Evolutionary conservation across 92 coral and sea anemone species (phyloP).

Genomic region (Actinernus sp.): DNA sequence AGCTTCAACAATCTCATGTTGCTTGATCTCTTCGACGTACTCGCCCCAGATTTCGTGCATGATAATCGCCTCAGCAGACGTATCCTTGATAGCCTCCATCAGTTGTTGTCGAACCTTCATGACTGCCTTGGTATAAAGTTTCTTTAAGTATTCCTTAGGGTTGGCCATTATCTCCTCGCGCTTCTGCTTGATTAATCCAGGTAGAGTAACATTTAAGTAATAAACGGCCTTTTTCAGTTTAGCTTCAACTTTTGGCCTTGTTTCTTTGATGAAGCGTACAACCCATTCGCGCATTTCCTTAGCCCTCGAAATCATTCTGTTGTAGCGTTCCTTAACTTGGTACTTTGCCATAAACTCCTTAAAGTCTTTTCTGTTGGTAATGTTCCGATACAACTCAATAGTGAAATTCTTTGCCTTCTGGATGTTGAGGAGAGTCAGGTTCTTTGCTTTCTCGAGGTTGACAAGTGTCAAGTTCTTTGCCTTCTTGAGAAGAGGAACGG

Average conservation of each 20-base stretch:
- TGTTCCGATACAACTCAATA: constrained; percentile 47
- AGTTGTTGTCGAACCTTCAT: constrained; percentile 34
- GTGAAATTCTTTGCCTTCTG: constrained; percentile 49
- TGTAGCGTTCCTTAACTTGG: constrained; percentile 60
- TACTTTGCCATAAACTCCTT: constrained; percentile 69
- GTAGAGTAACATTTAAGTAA: constrained; percentile 81
- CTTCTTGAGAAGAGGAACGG: constrained; percentile 13
- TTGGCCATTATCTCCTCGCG: constrained; percentile 42
- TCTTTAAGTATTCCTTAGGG: constrained; percentile 30
- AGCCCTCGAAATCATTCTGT: constrained; percentile 38
- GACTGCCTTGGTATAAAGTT: constrained; percentile 32
- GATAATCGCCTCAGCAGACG: constrained; percentile 63
- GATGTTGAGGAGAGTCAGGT: constrained; percentile 45
- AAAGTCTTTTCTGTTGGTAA: constrained; percentile 63
- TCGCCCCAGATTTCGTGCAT: constrained; percentile 78
- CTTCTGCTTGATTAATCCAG: constrained; percentile 56
- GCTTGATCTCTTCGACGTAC: constrained; percentile 70
- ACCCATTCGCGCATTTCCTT: constrained; percentile 50
- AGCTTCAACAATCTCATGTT: constrained; percentile 65
- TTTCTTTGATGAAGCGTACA: constrained; percentile 44
- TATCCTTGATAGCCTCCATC: constrained; percentile 35
- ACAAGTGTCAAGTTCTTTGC: constrained; percentile 59
- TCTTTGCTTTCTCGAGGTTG: constrained; percentile 60
- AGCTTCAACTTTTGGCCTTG: constrained; percentile 66
- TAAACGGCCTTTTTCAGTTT: constrained; percentile 54